Percentiles rank a stretch among this genome's conserved stretches.
Evolutionary conservation across 2,797 vertebrate genomes (phyloP).

Genomic region (Leptatherina wallacei): DNA sequence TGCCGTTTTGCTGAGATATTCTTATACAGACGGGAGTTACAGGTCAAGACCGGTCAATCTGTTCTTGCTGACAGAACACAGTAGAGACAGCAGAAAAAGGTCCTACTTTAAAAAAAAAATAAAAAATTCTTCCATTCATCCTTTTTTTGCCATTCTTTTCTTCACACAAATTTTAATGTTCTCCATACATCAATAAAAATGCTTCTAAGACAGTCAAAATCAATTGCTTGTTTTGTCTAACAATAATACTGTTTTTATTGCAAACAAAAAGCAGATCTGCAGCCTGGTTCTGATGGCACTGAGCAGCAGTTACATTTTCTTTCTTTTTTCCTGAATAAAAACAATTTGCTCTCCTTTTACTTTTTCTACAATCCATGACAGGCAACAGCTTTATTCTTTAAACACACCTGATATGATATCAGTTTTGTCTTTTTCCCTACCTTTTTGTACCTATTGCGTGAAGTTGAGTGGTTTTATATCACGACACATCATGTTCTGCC

Average conservation of each 20-base stretch:
- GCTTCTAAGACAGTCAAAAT: constrained; percentile 60
- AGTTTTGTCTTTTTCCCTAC: constrained; percentile 5
- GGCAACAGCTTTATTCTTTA: constrained; percentile 32
- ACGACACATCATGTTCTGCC: neutral
- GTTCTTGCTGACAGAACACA: constrained; percentile 56
- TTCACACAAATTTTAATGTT: constrained; percentile 30
- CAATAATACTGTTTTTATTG: constrained; percentile 37
- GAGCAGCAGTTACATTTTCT: constrained; percentile 21
- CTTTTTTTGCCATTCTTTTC: neutral
- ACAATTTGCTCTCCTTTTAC: constrained; percentile 17
- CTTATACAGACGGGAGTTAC: constrained; percentile 53
- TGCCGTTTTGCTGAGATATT: constrained; percentile 55
- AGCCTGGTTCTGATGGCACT: constrained; percentile 25
- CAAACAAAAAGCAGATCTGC: constrained; percentile 24
- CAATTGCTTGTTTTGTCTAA: constrained; percentile 62
- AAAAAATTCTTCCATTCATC: too few relatives aligned
- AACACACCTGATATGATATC: constrained; percentile 33
- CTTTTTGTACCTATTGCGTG: constrained; percentile 14
- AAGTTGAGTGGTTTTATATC: constrained; percentile 9
- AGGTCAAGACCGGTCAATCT: constrained; percentile 54
- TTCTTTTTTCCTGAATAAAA: constrained; percentile 24
- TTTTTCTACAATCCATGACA: constrained; percentile 22
- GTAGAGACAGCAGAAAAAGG: constrained; percentile 18
- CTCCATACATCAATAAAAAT: constrained; percentile 36
- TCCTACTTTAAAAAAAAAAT: too few relatives aligned